phyloP scores from a whole-genome alignment of 2,113 vertebrate genomes.

The Atherinomorus stipes region DNA sequence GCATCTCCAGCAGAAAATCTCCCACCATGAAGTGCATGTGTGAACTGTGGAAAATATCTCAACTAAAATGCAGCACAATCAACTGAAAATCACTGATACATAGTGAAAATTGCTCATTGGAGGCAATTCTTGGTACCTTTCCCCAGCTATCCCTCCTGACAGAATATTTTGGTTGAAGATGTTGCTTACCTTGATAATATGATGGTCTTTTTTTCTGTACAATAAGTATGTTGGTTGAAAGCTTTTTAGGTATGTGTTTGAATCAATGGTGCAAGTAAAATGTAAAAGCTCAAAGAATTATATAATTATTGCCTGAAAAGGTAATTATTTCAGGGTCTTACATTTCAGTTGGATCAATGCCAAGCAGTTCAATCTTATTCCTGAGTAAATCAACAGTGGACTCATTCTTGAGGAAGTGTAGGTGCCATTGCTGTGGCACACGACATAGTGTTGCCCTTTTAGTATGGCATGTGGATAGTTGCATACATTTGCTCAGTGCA shows the following conservation, averaged over 20 bases:
- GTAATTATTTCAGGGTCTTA: not conserved
- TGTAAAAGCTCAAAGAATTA: no score
- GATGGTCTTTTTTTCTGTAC: not conserved
- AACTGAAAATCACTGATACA: not conserved
- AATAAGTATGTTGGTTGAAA: conserved; percentile 2
- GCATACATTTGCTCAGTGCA: conserved; percentile 74
- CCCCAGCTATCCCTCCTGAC: not conserved
- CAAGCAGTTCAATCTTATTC: conserved; percentile 1
- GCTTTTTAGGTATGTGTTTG: not conserved
- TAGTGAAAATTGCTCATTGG: no score
- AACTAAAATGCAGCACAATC: no score
- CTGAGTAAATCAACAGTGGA: not conserved
- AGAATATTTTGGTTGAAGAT: conserved; percentile 8
- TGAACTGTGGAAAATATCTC: no score
- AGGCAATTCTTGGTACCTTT: not conserved
- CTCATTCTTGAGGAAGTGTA: conserved; percentile 44
- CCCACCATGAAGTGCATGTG: no score
- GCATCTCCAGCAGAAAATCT: no score
- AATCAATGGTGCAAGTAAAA: no score
- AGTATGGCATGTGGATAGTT: conserved; percentile 64
- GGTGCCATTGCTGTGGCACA: conserved; percentile 66
- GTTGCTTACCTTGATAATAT: conserved; percentile 6
- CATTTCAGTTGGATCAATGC: not conserved
- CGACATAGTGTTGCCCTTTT: conserved; percentile 42
- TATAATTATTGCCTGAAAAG: no score